These are phyloP conservation scores for Mimumesa dahlbomi DNA, from an alignment of 2,888 invertebrate species.

Conservation along the genomic window DNA sequence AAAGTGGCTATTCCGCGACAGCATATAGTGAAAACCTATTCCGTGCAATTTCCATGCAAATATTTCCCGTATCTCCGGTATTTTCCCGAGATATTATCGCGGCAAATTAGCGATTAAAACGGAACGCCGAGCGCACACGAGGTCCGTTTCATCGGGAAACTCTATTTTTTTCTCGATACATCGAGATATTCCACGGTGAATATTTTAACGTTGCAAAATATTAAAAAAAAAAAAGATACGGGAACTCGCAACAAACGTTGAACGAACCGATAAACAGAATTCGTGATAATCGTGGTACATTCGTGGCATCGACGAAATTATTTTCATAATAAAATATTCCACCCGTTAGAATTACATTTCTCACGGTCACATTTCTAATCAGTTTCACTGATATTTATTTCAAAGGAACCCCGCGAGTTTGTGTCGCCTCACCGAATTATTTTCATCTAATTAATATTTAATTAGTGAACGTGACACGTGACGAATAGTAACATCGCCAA, in stretches of 20 bases:
- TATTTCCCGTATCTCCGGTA: background rate
- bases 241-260: no score
- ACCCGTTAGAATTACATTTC: no score
- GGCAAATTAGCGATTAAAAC: slow-evolving; percentile 27
- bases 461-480: background rate
- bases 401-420: no score
- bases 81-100: no score
- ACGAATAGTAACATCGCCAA: slow-evolving; percentile 10
- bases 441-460: background rate
- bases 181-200: slow-evolving; percentile 8
- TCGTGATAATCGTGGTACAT: no score
- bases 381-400: no score
- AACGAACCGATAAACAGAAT: background rate
- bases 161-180: background rate
- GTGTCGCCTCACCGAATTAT: background rate
- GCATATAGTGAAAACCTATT: slow-evolving; percentile 12
- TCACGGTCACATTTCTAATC: no score
- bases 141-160: slow-evolving; percentile 7
- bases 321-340: no score
- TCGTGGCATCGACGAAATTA: no score
- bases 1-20: slow-evolving; percentile 21
- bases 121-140: background rate
- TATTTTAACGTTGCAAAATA: no score
- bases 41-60: slow-evolving; percentile 22
- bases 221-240: no score